phyloP scores from a whole-genome alignment of 1,140 invertebrate genomes.

The Cydia strobilella region DNA sequence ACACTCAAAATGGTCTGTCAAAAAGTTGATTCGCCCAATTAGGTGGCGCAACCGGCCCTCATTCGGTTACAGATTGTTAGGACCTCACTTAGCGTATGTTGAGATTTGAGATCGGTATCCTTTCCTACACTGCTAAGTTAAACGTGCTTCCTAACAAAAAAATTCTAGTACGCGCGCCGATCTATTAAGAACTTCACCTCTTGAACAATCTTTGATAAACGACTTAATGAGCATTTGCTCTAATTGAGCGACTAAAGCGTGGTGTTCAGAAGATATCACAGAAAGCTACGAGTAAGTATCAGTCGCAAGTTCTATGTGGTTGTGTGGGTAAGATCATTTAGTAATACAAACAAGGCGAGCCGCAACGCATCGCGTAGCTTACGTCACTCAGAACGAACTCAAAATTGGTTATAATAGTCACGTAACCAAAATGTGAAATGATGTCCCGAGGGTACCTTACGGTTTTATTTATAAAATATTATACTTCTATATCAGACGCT shows the following conservation, averaged over 20 bases:
- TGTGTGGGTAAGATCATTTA: too few species aligned
- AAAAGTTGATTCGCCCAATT: too few species aligned
- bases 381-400: too few species aligned
- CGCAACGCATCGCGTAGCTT: not conserved
- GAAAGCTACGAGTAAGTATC: not conserved
- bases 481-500: not conserved
- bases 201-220: too few species aligned
- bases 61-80: conserved; percentile 5
- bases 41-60: not conserved
- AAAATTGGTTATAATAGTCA: not conserved
- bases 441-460: not conserved
- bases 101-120: conserved; percentile 14
- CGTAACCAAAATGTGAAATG: not conserved
- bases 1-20: too few species aligned
- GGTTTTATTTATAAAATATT: not conserved
- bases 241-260: not conserved
- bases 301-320: conserved; percentile 1
- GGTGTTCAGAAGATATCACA: not conserved
- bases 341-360: too few species aligned
- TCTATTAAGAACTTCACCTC: too few species aligned
- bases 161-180: not conserved
- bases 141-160: not conserved
- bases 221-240: too few species aligned
- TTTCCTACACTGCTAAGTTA: conserved; percentile 5
- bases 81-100: conserved; percentile 21